Base-by-base conservation (phyloP, 2,888 invertebrate species). In the Merodon equestris region DNA sequence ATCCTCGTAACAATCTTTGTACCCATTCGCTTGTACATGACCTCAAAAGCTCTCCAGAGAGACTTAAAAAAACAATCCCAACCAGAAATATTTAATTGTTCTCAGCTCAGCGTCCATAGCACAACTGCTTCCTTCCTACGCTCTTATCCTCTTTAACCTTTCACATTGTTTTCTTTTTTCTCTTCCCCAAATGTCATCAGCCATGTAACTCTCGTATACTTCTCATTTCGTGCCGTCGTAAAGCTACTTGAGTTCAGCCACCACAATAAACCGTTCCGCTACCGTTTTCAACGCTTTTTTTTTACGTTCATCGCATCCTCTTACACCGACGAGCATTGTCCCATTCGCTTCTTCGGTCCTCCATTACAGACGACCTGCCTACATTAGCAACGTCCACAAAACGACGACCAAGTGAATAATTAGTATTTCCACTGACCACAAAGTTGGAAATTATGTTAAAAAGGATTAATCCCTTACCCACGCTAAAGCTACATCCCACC, bases 391-490 rank as follows among this genome's bases (percentile, higher is more conserved):
- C 38, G 58, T 34, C 58, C 58, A 36, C 58, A 60, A 34, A 60
- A 47, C 58, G 58, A 60, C 47, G 58, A 45, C 58, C 45, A 60
- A 60, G 47, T 60, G 58, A 60, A 60, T 60, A 60, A 60, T 60
- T 60, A 60, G 45, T 47, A 60, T 60, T 60, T 60, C 36, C 47
- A 60, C 58, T 48, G 58, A 60, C 58, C 58, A 48, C 58, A 60
- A 60, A 60, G 58, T 60, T 60, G 15, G 47, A 60, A 60, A 60
- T 60, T 60, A 60, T 60, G n/a, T 60, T 45, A 60, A 60, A 60
- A 60, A 47, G 58, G 58, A 47, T 60, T 47, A 60, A 47, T 60
- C 38, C 47, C 58, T 34, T 18, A 14, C 47, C 34, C n/a, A 10
- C 18, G 1, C 12, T 5, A 13, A 7, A 13, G 10, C 53, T 5